Percentiles rank a stretch among this genome's conserved stretches.
These are phyloP conservation scores for Antheraea pernyi DNA, from an alignment of 1,140 invertebrate genomes.

Conservation along the genomic window DNA sequence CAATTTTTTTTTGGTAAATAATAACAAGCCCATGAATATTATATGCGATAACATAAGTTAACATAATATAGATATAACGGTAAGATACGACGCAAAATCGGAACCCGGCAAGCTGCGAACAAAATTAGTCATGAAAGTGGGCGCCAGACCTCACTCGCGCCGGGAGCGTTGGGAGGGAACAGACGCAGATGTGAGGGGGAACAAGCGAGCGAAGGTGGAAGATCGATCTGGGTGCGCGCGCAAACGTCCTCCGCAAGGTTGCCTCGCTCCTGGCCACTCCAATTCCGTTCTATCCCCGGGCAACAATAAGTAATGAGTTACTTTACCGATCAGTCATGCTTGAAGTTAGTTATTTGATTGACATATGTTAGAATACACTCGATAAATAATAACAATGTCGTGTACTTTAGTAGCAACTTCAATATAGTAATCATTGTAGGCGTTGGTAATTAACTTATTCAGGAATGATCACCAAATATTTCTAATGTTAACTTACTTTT, in stretches of 20 bases:
- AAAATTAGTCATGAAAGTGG: slow-evolving; percentile 44
- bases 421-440: neutral
- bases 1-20: too few relatives aligned
- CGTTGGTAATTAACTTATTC: too few relatives aligned
- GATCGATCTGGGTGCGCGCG: slow-evolving; percentile 54
- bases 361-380: neutral
- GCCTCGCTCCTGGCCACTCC: slow-evolving; percentile 13
- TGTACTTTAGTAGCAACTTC: neutral
- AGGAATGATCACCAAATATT: too few relatives aligned
- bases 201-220: slow-evolving; percentile 31
- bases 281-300: slow-evolving; percentile 5
- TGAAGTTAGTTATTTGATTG: neutral
- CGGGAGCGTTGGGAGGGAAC: slow-evolving; percentile 31
- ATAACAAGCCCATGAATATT: neutral
- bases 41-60: neutral
- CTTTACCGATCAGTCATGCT: neutral
- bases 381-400: neutral
- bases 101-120: slow-evolving; percentile 8
- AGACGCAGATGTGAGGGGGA: slow-evolving; percentile 21
- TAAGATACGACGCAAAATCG: neutral
- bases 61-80: neutral
- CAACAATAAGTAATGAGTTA: neutral
- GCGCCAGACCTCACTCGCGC: slow-evolving; percentile 46
- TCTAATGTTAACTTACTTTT: too few relatives aligned
- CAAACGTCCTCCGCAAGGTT: slow-evolving; percentile 31